Evolutionary conservation across 2,113 vertebrate species (phyloP).

Genomic region (Salminus brasiliensis): DNA sequence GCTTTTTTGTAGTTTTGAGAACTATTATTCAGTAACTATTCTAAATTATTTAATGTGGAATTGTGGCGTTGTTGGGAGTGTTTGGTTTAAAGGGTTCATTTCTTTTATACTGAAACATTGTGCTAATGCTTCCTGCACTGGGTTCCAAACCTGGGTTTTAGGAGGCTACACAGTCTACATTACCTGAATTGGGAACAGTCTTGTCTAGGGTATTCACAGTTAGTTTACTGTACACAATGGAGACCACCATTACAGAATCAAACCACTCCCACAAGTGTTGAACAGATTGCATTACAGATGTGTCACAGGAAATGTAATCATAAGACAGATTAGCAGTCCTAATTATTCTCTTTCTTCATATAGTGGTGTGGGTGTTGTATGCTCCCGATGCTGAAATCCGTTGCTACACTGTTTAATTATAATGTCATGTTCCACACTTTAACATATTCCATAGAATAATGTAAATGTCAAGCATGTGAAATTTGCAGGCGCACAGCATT

Average conservation of each 20-base stretch:
- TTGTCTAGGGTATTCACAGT: background rate
- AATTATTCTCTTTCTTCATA: too few species aligned
- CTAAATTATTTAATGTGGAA: too few species aligned
- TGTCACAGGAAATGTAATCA: too few species aligned
- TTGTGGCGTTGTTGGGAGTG: too few species aligned
- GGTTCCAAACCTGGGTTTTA: too few species aligned
- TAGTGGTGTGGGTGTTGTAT: too few species aligned
- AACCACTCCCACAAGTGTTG: background rate
- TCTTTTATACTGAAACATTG: too few species aligned
- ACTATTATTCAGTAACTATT: too few species aligned
- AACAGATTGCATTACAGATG: background rate
- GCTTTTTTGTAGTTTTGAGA: too few species aligned
- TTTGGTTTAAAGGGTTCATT: too few species aligned
- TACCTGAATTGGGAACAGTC: background rate
- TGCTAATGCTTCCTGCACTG: too few species aligned
- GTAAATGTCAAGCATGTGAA: background rate
- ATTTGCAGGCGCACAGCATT: background rate
- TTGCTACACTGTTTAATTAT: background rate
- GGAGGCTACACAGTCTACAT: background rate
- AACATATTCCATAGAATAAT: background rate
- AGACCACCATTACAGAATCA: background rate
- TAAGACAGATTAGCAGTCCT: too few species aligned
- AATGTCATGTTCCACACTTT: background rate
- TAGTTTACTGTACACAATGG: background rate
- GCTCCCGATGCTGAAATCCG: background rate